These are phyloP conservation scores for Panulirus ornatus DNA, from an alignment of 1,140 invertebrate genomes.

Conservation along the genomic window DNA sequence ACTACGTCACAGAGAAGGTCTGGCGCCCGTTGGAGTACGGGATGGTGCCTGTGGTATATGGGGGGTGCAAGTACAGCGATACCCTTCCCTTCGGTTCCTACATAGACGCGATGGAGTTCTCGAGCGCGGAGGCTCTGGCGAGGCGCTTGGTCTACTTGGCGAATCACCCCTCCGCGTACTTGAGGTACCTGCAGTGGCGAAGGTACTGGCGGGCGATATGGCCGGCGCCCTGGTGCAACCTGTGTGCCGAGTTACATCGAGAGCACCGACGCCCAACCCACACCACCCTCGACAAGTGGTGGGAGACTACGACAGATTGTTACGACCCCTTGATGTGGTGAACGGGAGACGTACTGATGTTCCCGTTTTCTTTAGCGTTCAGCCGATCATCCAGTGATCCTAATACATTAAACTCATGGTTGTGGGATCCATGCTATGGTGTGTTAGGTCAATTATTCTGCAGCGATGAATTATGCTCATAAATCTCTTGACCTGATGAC, in stretches of 20 bases:
- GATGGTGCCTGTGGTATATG: conserved; percentile 76
- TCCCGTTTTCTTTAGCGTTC: too few species aligned
- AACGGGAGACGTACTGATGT: too few species aligned
- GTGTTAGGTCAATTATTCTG: too few species aligned
- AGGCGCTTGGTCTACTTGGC: conserved; percentile 33
- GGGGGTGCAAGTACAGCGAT: conserved; percentile 67
- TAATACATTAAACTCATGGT: background rate
- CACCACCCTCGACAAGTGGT: conserved; percentile 10
- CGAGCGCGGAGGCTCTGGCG: conserved; percentile 71
- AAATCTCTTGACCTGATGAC: too few species aligned
- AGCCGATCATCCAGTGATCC: too few species aligned
- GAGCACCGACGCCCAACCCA: background rate
- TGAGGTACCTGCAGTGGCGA: conserved; percentile 53
- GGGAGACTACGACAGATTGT: background rate
- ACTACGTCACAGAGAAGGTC: conserved; percentile 60
- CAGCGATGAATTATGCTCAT: too few species aligned
- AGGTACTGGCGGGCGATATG: conserved; percentile 33
- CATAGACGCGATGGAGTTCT: conserved; percentile 74
- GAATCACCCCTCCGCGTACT: conserved; percentile 36
- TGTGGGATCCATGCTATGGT: too few species aligned
- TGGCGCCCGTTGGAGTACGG: conserved; percentile 65
- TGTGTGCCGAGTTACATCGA: conserved; percentile 9
- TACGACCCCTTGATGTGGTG: conserved; percentile 3
- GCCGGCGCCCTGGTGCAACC: conserved; percentile 27
- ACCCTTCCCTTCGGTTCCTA: conserved; percentile 74